These are phyloP conservation scores for Poeciliopsis gracilis DNA, from an alignment of 2,797 vertebrate genomes.

Conservation along the genomic window DNA sequence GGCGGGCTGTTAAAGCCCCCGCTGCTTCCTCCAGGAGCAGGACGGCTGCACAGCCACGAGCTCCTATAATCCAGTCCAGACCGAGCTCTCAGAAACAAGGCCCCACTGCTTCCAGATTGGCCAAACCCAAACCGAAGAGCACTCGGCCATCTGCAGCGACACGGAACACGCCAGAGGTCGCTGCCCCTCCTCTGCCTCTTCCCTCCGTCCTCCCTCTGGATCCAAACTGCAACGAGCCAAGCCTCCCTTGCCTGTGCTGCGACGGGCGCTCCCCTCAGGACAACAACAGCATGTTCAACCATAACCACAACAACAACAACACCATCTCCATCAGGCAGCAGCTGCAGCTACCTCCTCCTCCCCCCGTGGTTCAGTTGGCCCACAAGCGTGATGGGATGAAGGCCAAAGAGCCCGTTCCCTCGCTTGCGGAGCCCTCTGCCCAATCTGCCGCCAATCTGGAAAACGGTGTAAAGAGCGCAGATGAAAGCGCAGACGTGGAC, in stretches of 20 bases:
- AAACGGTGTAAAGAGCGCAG: constrained; percentile 51
- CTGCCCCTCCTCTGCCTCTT: constrained; percentile 47
- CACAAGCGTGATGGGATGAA: constrained; percentile 64
- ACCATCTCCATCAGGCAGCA: constrained; percentile 80
- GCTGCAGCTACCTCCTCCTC: constrained; percentile 75
- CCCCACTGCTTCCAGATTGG: constrained; percentile 48
- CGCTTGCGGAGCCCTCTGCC: constrained; percentile 43
- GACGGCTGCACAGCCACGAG: constrained; percentile 65
- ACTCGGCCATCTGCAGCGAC: constrained; percentile 49
- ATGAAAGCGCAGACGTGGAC: constrained; percentile 48
- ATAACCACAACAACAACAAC: constrained; percentile 85
- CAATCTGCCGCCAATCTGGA: constrained; percentile 40
- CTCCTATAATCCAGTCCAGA: constrained; percentile 68
- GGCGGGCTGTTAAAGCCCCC: constrained; percentile 57
- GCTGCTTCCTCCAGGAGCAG: constrained; percentile 68
- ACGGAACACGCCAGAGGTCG: constrained; percentile 31
- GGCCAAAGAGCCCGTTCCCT: constrained; percentile 47
- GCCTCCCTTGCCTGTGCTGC: constrained; percentile 90
- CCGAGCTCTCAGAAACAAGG: constrained; percentile 67
- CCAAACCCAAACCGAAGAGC: constrained; percentile 76
- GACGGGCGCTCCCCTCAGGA: constrained; percentile 83
- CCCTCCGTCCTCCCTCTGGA: constrained; percentile 75
- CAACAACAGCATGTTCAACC: constrained; percentile 83
- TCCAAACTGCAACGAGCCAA: constrained; percentile 93
- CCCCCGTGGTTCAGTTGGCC: constrained; percentile 61